Percentiles rank a stretch among this genome's conserved stretches.
phyloP scores from a whole-genome alignment of 1,140 invertebrate species.

The Saccostrea echinata region DNA sequence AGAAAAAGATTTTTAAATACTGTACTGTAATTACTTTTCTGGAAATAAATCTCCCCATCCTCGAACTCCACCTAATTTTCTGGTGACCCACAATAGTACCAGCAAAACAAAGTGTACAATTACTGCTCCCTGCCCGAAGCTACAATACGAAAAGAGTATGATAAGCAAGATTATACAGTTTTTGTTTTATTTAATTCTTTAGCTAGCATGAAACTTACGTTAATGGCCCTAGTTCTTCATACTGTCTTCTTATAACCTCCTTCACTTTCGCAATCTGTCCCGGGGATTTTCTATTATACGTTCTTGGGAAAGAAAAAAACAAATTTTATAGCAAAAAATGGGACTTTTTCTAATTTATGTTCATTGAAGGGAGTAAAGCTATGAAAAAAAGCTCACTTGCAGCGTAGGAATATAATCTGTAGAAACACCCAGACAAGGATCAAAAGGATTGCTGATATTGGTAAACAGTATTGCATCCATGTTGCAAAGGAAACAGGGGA shows the following conservation, averaged over 20 bases:
- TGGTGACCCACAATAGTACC: slow-evolving; percentile 93
- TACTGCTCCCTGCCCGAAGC: slow-evolving; percentile 87
- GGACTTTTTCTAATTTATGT: too few relatives aligned
- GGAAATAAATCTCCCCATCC: slow-evolving; percentile 85
- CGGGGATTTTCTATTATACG: neutral
- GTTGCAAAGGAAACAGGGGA: slow-evolving; percentile 77
- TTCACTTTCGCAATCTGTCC: neutral
- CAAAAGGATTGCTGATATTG: slow-evolving; percentile 75
- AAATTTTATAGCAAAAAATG: too few relatives aligned
- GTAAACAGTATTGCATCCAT: slow-evolving; percentile 80
- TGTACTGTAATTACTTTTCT: slow-evolving; percentile 55
- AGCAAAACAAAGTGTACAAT: slow-evolving; percentile 88
- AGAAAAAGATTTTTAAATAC: too few relatives aligned
- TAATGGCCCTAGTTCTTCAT: slow-evolving; percentile 11
- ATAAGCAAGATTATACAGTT: neutral
- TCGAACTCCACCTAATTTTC: slow-evolving; percentile 90
- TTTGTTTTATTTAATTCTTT: too few relatives aligned
- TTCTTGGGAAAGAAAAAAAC: neutral
- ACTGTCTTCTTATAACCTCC: neutral
- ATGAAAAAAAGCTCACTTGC: slow-evolving; percentile 62
- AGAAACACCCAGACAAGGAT: slow-evolving; percentile 78
- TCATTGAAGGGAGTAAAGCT: too few relatives aligned
- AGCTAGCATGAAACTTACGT: neutral
- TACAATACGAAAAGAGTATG: slow-evolving; percentile 57
- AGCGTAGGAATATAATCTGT: slow-evolving; percentile 73